Evolutionary conservation across 2,888 invertebrate genomes (phyloP), one percentile per base, ranked within the genome.

Genomic region (Amiota mariae): DNA sequence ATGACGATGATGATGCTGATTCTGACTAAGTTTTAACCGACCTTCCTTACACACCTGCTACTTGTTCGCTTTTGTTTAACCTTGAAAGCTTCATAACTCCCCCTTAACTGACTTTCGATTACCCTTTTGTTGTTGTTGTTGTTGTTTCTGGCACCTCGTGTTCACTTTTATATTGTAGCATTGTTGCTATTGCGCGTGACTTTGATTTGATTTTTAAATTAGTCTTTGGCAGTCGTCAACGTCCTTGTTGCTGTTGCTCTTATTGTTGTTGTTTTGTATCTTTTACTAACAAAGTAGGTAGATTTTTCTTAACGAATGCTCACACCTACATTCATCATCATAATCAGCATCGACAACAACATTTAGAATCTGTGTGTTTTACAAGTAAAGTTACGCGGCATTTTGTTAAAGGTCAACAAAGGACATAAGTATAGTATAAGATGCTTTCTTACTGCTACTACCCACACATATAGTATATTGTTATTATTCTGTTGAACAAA

Each of bases 191-290:
- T 51, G 84, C 87, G 88, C 87, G 87, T 87, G 88, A 85, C 85
- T 84, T 85, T 87, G 85, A 87, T 87, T 87, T 85, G 81, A 83
- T 85, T 87, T 87, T 82, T 79, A 85, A 85, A 85, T 86, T 80
- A 84, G 86, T 82, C 81, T 77, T 76, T 80, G 78, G 82, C 82
- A 79, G 81, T 12, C 46, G 13, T n/a, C 46, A 8, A 48, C 48
- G n/a, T 47, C 46, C 47, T 64, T 57, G 9, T 18, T 57, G 57
- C 57, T 18, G 18, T 24, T 24, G 24, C 80, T 82, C 51, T 24
- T 56, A 64, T 54, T 47, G 48, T 49, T 73, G 78, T 72, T 66
- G 51, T 48, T 24, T 75, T 51, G 56, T 70, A n/a, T n/a, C n/a
- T n/a, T n/a, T n/a, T n/a, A n/a, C n/a, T n/a, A n/a, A 51, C 72